phyloP scores from a whole-genome alignment of 2,888 invertebrate species.

The Drosophila merina region DNA sequence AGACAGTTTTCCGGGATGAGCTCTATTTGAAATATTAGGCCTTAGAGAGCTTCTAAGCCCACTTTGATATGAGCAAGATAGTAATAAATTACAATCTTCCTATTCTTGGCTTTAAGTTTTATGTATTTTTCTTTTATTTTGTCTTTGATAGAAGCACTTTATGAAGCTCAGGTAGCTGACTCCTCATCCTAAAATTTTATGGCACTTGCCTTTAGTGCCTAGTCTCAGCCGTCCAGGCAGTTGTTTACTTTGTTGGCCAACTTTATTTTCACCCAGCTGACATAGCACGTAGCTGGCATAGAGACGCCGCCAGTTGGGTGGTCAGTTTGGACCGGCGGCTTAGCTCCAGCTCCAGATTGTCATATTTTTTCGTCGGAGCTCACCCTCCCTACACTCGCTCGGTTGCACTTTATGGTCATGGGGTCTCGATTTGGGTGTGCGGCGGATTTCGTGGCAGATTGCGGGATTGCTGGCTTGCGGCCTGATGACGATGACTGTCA shows the following conservation, averaged over 20 bases:
- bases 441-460: background rate
- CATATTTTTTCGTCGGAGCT: conserved; percentile 18
- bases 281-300: conserved; percentile 54
- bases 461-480: conserved; percentile 31
- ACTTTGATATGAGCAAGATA: conserved; percentile 33
- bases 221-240: conserved; percentile 17
- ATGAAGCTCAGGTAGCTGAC: background rate
- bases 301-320: conserved; percentile 49
- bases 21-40: background rate
- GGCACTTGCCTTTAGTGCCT: conserved; percentile 55
- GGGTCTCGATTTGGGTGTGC: conserved; percentile 8
- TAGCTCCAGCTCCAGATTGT: conserved; percentile 52
- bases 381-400: conserved; percentile 47
- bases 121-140: too few species aligned
- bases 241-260: conserved; percentile 56
- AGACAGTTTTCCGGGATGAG: background rate
- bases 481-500: conserved; percentile 25
- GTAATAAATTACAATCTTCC: conserved; percentile 19
- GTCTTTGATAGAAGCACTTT: too few species aligned
- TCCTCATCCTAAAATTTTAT: conserved; percentile 54
- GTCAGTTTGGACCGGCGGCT: conserved; percentile 56
- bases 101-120: conserved; percentile 20
- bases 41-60: conserved; percentile 9
- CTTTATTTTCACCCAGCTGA: conserved; percentile 61
- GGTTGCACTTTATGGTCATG: conserved; percentile 65